Evolutionary conservation across 1,140 invertebrate species (phyloP).

Genomic region (Maconellicoccus hirsutus): DNA sequence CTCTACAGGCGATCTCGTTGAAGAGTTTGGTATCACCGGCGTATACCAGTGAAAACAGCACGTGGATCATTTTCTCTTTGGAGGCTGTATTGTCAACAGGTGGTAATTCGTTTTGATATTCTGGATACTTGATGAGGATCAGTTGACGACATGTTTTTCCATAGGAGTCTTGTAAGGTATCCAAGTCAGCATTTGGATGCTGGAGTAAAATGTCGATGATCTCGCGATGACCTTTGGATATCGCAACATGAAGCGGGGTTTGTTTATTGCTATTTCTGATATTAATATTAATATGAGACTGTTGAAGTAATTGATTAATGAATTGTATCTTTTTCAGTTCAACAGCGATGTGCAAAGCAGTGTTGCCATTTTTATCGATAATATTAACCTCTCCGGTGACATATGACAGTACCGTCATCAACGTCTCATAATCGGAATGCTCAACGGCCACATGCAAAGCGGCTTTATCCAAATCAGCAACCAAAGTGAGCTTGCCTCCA

Average conservation of each 20-base stretch:
- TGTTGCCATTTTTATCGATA: no score
- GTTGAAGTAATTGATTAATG: conserved; percentile 37
- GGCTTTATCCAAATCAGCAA: no score
- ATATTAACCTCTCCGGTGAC: no score
- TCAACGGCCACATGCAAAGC: conserved; percentile 55
- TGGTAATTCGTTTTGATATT: conserved; percentile 35
- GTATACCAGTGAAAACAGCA: no score
- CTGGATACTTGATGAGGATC: conserved; percentile 46
- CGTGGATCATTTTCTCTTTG: conserved; percentile 55
- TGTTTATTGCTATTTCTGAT: conserved; percentile 28
- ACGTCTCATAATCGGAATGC: conserved; percentile 40
- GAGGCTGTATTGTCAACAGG: conserved; percentile 39
- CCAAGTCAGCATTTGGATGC: conserved; percentile 42
- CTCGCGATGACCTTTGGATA: conserved; percentile 29
- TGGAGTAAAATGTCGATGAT: conserved; percentile 39
- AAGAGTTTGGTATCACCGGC: no score
- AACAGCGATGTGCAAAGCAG: no score
- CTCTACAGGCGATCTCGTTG: no score
- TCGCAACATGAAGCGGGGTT: no score
- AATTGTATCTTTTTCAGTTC: no score
- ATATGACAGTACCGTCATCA: conserved; percentile 32
- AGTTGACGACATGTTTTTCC: conserved; percentile 42
- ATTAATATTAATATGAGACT: conserved; percentile 48
- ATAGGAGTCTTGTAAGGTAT: conserved; percentile 42
- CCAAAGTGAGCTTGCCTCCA: no score